A percentile compares a stretch with the other conserved stretches of the same genome.
These are phyloP conservation scores for Bergia sp. DNA, from an alignment of 92 coral and sea anemone species.

Conservation along the genomic window DNA sequence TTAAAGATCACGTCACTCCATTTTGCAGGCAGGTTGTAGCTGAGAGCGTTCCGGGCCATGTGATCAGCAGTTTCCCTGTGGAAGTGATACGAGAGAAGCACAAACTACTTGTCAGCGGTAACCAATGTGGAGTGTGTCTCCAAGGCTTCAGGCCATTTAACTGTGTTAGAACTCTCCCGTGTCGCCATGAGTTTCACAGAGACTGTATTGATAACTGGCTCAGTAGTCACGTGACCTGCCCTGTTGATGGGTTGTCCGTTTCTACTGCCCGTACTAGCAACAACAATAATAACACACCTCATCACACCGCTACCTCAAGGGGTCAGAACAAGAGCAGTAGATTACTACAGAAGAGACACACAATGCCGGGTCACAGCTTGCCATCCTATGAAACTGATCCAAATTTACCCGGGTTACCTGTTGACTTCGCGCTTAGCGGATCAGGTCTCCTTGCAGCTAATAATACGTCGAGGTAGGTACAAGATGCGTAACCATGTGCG, in stretches of 20 bases:
- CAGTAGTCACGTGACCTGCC: conserved; percentile 83
- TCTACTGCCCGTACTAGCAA: conserved; percentile 32
- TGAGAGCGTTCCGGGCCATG: conserved; percentile 85
- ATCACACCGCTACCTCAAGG: conserved; percentile 21
- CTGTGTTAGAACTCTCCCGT: conserved; percentile 76
- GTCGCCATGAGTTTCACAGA: conserved; percentile 89
- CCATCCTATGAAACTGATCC: conserved; percentile 36
- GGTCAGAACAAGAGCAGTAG: conserved; percentile 46
- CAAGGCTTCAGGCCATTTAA: conserved; percentile 74
- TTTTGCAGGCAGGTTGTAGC: conserved; percentile 74
- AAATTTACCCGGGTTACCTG: conserved; percentile 74
- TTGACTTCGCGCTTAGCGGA: conserved; percentile 81
- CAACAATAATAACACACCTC: conserved; percentile 16
- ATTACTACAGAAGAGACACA: conserved; percentile 55
- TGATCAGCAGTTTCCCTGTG: conserved; percentile 80
- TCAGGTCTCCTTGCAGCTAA: conserved; percentile 58
- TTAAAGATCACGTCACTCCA: neutral
- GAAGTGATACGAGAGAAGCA: conserved; percentile 83
- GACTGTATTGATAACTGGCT: conserved; percentile 96
- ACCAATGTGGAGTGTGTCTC: conserved; percentile 84
- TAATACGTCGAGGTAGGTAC: conserved; percentile 43
- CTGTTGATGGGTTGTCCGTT: conserved; percentile 80
- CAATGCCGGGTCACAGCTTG: conserved; percentile 20
- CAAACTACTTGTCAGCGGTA: conserved; percentile 65
- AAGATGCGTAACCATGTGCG: neutral